A percentile compares a stretch with the other conserved stretches of the same genome.
These are phyloP conservation scores for Echeneis naucrates DNA, from an alignment of 2,797 vertebrate species.

Conservation along the genomic window DNA sequence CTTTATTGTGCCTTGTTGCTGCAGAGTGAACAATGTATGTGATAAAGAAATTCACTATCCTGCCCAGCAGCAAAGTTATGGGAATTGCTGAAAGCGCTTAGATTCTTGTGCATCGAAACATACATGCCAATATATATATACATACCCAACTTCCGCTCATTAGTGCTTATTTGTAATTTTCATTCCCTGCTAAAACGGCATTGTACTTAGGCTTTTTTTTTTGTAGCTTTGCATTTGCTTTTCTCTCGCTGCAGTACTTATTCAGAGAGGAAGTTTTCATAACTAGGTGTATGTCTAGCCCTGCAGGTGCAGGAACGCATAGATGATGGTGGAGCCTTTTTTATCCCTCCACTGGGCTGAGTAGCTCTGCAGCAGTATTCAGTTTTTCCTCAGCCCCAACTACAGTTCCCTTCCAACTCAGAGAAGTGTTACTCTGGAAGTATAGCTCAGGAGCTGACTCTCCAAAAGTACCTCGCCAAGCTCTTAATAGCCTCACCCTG, in stretches of 20 bases:
- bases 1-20: slow-evolving; percentile 76
- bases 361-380: slow-evolving; percentile 53
- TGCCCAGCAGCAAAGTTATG: slow-evolving; percentile 49
- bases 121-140: slow-evolving; percentile 18
- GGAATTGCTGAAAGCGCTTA: slow-evolving; percentile 26
- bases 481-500: slow-evolving; percentile 54
- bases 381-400: slow-evolving; percentile 28
- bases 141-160: slow-evolving; percentile 1
- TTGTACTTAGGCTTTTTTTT: slow-evolving; percentile 4
- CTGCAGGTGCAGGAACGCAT: slow-evolving; percentile 47
- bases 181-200: neutral
- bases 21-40: slow-evolving; percentile 75
- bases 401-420: slow-evolving; percentile 41
- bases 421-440: slow-evolving; percentile 57
- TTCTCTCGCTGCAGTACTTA: slow-evolving; percentile 47
- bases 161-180: slow-evolving; percentile 18
- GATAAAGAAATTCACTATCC: slow-evolving; percentile 66
- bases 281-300: slow-evolving; percentile 31
- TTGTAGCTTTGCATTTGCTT: slow-evolving; percentile 15
- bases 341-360: slow-evolving; percentile 40
- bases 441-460: slow-evolving; percentile 65
- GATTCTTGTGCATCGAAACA: slow-evolving; percentile 3
- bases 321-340: slow-evolving; percentile 40
- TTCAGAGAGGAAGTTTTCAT: slow-evolving; percentile 31
- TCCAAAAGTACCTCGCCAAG: slow-evolving; percentile 56